Evolutionary conservation across 2,113 vertebrate species (phyloP), one percentile per base, ranked within the genome.

Genomic region (Ammodytes marinus): DNA sequence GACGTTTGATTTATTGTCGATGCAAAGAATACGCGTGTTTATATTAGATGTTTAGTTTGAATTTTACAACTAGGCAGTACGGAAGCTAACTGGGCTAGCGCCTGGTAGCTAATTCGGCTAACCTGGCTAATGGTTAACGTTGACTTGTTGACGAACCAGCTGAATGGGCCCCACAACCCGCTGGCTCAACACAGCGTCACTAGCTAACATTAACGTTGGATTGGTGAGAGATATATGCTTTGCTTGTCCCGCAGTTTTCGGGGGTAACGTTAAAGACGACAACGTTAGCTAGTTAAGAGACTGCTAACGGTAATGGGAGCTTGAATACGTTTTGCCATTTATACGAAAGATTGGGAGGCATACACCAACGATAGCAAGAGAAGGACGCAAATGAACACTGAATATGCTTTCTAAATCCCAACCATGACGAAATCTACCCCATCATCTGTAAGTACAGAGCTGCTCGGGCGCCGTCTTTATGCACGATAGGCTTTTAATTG

Each of bases 131-230:
- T 91, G 89, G 91, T 92, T 90, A 90, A 89, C 87, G 85, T n/a
- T 92, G 90, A 91, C 90, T 94, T 93, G 92, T 94, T 94, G 93
- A 91, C 90, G 90, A 84, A 88, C 79, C 91, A 91, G 91, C 89
- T 91, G 91, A 89, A 91, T 82, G 91, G 93, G 91, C 91, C 93
- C 88, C 85, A 80, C 88, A 88, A 89, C 90, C 91, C 90, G 89
- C 90, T 93, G 93, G 91, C 89, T 93, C 88, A 80, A 82, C 89
- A 88, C 87, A 90, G 89, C 93, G 93, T 93, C 92, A 93, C 91
- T 79, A 89, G 91, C 91, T 87, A 94, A 82, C 86, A 83, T 85
- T 81, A 87, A 79, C 80, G 77, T 17, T 78, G 89, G 92, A 81
- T 87, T 88, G 86, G 90, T 83, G 90, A 90, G 83, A 83, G 83